These are phyloP conservation scores for Macaria liturata DNA, from an alignment of 2,888 invertebrate species.

Conservation along the genomic window DNA sequence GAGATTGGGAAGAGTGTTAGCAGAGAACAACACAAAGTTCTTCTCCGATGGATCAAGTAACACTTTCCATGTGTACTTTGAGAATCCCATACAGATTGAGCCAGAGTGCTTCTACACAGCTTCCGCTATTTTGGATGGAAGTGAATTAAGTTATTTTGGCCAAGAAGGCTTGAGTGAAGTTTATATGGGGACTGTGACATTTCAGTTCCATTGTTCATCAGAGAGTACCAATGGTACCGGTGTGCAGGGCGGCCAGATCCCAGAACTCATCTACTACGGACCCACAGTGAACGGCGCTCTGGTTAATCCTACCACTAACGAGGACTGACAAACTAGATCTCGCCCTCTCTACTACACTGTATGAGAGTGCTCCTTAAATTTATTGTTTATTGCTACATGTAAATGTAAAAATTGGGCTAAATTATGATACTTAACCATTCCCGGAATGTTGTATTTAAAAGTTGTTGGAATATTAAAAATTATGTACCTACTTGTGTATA, in stretches of 20 bases:
- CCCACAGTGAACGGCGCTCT: constrained; percentile 84
- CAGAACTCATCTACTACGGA: constrained; percentile 97
- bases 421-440: constrained; percentile 60
- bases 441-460: constrained; percentile 55
- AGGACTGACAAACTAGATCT: constrained; percentile 75
- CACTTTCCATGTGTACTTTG: constrained; percentile 93
- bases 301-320: constrained; percentile 68
- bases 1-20: constrained; percentile 92
- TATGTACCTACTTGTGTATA: constrained; percentile 59
- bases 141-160: constrained; percentile 97
- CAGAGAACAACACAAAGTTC: constrained; percentile 96
- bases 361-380: constrained; percentile 41
- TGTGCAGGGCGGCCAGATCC: constrained; percentile 98
- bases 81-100: constrained; percentile 94
- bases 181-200: constrained; percentile 95
- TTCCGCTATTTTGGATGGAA: constrained; percentile 96
- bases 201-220: constrained; percentile 98
- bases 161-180: constrained; percentile 98
- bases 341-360: constrained; percentile 61
- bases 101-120: constrained; percentile 97
- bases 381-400: constrained; percentile 35
- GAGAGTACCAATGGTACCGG: constrained; percentile 99
- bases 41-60: constrained; percentile 98
- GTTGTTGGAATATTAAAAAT: constrained; percentile 55
- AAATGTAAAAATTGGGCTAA: constrained; percentile 37